A percentile compares a stretch with the other conserved stretches of the same genome.
These are phyloP conservation scores for Chironomus tepperi DNA, from an alignment of 1,140 invertebrate genomes.

Conservation along the genomic window DNA sequence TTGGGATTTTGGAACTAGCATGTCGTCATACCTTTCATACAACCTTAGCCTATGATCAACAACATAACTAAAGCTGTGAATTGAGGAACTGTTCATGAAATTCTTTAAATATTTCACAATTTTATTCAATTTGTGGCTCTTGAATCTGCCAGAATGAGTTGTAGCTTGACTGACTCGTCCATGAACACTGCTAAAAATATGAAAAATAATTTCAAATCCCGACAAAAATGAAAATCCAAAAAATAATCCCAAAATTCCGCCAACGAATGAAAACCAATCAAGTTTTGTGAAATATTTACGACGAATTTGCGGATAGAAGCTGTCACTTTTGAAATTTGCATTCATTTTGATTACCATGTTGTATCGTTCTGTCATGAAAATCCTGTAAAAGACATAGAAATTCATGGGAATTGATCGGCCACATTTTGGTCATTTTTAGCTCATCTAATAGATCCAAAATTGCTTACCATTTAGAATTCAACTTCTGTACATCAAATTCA, in stretches of 20 bases:
- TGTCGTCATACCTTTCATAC: not conserved
- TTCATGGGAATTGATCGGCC: no score
- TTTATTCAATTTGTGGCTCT: no score
- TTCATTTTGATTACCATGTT: not conserved
- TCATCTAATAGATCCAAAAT: no score
- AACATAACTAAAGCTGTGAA: not conserved
- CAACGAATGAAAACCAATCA: not conserved
- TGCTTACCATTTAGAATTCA: not conserved
- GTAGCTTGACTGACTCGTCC: no score
- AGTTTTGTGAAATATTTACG: not conserved
- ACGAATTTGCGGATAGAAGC: not conserved
- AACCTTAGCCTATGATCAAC: not conserved
- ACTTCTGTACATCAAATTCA: not conserved
- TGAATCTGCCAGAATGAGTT: no score
- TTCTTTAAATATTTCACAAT: not conserved
- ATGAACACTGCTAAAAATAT: not conserved
- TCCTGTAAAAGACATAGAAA: no score
- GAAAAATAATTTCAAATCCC: not conserved
- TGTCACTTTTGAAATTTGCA: not conserved
- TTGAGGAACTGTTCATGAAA: not conserved
- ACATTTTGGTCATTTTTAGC: no score
- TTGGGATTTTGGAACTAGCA: no score
- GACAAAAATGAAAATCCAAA: not conserved
- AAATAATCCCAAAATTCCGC: not conserved
- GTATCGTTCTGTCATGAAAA: no score